A percentile compares a stretch with the other conserved stretches of the same genome.
These are phyloP conservation scores for Microtus pennsylvanicus DNA, from an alignment of 2,113 vertebrate species.

Conservation along the genomic window DNA sequence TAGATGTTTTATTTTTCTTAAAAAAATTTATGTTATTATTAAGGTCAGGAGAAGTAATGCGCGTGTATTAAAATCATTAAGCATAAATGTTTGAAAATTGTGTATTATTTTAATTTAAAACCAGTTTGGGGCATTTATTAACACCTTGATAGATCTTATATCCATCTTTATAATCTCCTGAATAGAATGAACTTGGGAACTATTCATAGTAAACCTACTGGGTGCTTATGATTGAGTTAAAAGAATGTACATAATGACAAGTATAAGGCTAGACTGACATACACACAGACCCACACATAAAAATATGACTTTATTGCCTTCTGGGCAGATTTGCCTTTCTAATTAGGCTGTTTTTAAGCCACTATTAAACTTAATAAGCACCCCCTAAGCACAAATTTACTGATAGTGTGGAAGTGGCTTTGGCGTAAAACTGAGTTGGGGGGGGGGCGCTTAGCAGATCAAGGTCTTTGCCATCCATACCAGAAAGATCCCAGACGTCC, in stretches of 20 bases:
- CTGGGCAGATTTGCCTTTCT: conserved; percentile 71
- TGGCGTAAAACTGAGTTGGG: conserved; percentile 4
- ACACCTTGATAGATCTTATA: too few species aligned
- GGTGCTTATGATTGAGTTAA: neutral
- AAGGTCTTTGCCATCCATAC: conserved; percentile 15
- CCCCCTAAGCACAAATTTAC: conserved; percentile 40
- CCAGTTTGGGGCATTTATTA: neutral
- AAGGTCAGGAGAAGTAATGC: neutral
- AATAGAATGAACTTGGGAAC: neutral
- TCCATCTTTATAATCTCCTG: neutral
- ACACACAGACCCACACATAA: too few species aligned
- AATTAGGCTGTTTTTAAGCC: conserved; percentile 70
- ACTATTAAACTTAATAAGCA: conserved; percentile 61
- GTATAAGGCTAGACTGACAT: neutral
- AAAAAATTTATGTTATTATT: neutral
- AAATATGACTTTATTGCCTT: conserved; percentile 11
- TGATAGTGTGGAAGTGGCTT: neutral
- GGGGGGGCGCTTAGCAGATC: conserved; percentile 11
- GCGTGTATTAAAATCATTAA: neutral
- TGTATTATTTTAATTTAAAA: neutral
- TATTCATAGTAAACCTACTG: neutral
- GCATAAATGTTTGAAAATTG: neutral
- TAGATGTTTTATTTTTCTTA: neutral
- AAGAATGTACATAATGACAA: neutral
- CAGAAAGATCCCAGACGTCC: neutral